Evolutionary conservation across 1,140 invertebrate genomes (phyloP), one percentile per base, ranked within the genome.

Genomic region (Zaprionus taronus): DNA sequence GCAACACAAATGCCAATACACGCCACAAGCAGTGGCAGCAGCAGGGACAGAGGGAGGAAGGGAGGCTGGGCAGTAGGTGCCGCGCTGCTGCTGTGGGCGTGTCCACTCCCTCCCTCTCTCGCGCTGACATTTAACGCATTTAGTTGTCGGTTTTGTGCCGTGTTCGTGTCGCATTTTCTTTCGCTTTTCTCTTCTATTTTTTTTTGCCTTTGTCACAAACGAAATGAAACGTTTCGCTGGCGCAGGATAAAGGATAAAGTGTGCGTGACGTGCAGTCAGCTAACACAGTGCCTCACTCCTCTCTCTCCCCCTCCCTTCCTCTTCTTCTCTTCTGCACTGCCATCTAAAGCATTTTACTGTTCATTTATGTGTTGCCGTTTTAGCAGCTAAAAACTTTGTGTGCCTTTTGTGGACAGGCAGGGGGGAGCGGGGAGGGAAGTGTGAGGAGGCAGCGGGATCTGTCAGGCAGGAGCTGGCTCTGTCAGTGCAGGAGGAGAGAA

Each of bases 321-420:
- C 51, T 60, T 15, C n/a, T 41, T 44, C 20, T 55, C 6, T 20
- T 34, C 9, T n/a, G 31, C 31, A 34, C 34, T 51, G 53, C 57
- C 34, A 61, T 24, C 44, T 15, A 68, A 62, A 62, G 28, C 67
- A 65, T 70, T 70, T 57, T 65, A 76, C 57, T 74, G 73, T 85
- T 72, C 82, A 84, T 84, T 85, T 81, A 81, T 81, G 78, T 85
- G 82, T 75, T 68, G 79, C 71, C 71, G 72, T 87, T 87, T 80
- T 83, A 83, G 84, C 79, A 75, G 83, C 81, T 89, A 66, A 74
- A 79, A 84, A 72, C 71, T 85, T 78, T 72, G 26, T 53, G 44
- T 47, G n/a, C 7, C n/a, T 17, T 38, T 38, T 38, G 36, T 15
- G 36, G 47, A 55, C 58, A 64, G 68, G 2, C 31, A 38, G 66